Evolutionary conservation across 2,888 invertebrate genomes (phyloP), one percentile per base, ranked within the genome.

Genomic region (Diarsia mendica): DNA sequence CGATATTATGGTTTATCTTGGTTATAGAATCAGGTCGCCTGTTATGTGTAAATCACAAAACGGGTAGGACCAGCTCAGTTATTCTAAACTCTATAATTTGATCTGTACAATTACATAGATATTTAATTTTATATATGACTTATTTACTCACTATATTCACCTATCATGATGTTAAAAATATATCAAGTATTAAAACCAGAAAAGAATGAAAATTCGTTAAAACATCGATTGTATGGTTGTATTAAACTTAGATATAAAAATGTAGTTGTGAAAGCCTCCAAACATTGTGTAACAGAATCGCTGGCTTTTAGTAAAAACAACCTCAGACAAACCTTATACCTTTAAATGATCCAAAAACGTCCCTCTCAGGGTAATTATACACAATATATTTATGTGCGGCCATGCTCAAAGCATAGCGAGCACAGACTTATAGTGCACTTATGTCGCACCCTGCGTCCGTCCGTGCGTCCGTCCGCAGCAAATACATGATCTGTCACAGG

Each of bases 301-400:
- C 15, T 44, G n/a, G n/a, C n/a, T n/a, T 61, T 63, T 11, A 46
- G 18, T 11, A n/a, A n/a, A n/a, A 69, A 3, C 18, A 3, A 63
- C 8, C 6, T 33, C 4, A 33, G 55, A 13, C 48, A 55, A 33
- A 72, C 33, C n/a, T 39, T 6, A 55, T 23, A 72, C 33, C n/a
- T 39, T 6, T 2, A 3, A 2, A 13, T 23, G 46, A 13, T 3
- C 20, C 51, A 51, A 72, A 46, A 53, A 72, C 11, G 8, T 23
- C 28, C 11, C 13, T 11, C 39, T 39, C 13, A 23, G 4, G 5
- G 18, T 23, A 10, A 66, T 76, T 63, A 48, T 28, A 49, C 48
- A 39, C 51, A 53, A 63, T 49, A 63, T 77, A n/a, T n/a, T n/a
- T n/a, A 77, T 77, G 63, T 68, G 68, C 28, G 77, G 5, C 9